Base-by-base conservation (phyloP, 23 tunicate genomes). In the Oikopleura vanhoeffeni region DNA sequence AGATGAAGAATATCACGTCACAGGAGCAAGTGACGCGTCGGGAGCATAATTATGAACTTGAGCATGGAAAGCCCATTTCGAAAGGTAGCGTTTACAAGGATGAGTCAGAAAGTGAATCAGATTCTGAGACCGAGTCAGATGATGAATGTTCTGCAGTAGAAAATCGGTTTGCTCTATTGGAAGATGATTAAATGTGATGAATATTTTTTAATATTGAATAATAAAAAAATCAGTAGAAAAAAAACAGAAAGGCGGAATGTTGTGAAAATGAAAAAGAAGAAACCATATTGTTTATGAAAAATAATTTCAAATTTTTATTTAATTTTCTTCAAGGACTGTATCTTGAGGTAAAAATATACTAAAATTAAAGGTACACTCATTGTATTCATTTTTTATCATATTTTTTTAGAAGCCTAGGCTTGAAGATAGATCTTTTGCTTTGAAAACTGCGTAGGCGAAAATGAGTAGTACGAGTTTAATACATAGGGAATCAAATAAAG, bases 21-120 rank as follows among this genome's bases (percentile, higher is more conserved):
- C 27, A 28, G 35, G 79, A 71, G 35, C 34, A 24, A 2, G 27
- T 71, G 3, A 34, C 67, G 4, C 57, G 57, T 2, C 84, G 49
- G 27, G 84, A 83, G 39, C 28, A 40, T 83, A 32, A 83, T 2
- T 32, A 8, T 24, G 84, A 83, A 83, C 24, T 13, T 4, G 28
- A 76, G 83, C 8, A 49, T 49, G 60, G 18, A 49, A 49, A 49
- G 60, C 60, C 18, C 18, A 49, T 8, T 8, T 8, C 8, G 60
- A 18, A 49, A 49, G 60, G 18, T 8, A 49, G 18, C 8, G 60
- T 8, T 8, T 8, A 18, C 60, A 8, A 8, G 60, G 60, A 24
- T 24, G 84, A 83, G 39, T 83, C 84, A 35, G 84, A 83, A 83
- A 32, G 33, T 4, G 84, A 83, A 83, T 83, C 84, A 35, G 84